Percentiles rank a stretch among this genome's conserved stretches.
These are phyloP conservation scores for Pollimyrus isidori DNA, from an alignment of 2,113 vertebrate genomes.

Conservation along the genomic window DNA sequence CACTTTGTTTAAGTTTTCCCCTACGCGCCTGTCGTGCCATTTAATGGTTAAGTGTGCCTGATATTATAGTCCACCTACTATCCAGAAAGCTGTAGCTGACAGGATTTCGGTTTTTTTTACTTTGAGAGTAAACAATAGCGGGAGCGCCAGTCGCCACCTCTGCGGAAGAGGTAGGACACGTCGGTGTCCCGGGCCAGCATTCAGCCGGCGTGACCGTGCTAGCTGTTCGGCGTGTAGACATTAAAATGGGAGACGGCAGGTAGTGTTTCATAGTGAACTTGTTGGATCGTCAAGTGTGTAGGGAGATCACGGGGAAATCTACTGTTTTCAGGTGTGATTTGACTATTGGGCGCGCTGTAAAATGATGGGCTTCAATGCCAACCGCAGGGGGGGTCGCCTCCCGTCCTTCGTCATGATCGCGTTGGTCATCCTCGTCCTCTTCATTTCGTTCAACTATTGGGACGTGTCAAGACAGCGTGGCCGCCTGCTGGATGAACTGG, in stretches of 20 bases:
- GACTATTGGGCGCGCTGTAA: not conserved
- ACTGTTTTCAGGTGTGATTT: not conserved
- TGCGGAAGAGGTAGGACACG: constrained; percentile 42
- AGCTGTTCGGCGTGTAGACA: not conserved
- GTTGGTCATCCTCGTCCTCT: constrained; percentile 68
- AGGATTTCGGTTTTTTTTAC: not conserved
- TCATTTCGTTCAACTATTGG: constrained; percentile 91
- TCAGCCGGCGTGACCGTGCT: not conserved
- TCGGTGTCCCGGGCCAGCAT: not conserved
- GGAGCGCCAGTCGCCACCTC: constrained; percentile 21
- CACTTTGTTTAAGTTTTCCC: not conserved
- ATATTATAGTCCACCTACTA: not conserved
- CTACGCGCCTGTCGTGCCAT: not conserved
- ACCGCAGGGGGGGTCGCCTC: constrained; percentile 83
- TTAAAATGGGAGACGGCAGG: not conserved
- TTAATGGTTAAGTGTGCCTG: not conserved
- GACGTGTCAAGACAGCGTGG: constrained; percentile 73
- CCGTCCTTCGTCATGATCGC: constrained; percentile 78
- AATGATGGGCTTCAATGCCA: constrained; percentile 86
- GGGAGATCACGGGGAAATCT: not conserved
- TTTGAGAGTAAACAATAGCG: constrained; percentile 30
- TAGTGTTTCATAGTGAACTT: not conserved
- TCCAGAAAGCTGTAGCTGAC: not conserved
- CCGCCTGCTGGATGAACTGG: constrained; percentile 79
- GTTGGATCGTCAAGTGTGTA: not conserved